Evolutionary conservation across 2,888 invertebrate genomes (phyloP), one percentile per base, ranked within the genome.

Genomic region (Chloroclysta siterata): DNA sequence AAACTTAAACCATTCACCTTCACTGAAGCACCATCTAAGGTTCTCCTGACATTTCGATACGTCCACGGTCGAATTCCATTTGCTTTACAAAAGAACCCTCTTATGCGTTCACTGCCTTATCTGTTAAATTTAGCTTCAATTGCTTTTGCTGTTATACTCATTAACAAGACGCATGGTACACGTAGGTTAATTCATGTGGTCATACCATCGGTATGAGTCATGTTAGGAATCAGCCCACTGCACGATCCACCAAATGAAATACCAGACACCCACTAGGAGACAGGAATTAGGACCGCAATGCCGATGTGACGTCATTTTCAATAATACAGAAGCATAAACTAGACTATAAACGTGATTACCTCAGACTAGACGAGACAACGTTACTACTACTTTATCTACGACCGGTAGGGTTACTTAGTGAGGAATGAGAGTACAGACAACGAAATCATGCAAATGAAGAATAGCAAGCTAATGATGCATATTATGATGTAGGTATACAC

Each of bases 261-360:
- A 42, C 22, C 22, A 22, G 58, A 59, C 53, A 39, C 53, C 52
- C 59, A 59, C 53, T 36, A 5, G 4, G n/a, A 42, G 33, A 15
- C 54, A 44, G 54, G 50, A 60, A 53, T 36, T n/a, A 61, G 54
- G 55, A 28, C 15, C 55, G 55, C 61, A 55, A 46, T 56, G 61
- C 46, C 44, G 51, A 61, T 44, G 11, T 61, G 51, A 61, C 55
- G 22, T 56, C 61, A 56, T 44, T 28, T 51, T 39, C 17, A 52
- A 56, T 56, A 33, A 46, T 36, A 29, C 42, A 50, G 50, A 54
- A 39, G 47, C 28, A 54, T 50, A 48, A 52, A 48, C 44, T 15
- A 44, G 13, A 17, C 28, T 50, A 54, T 48, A 53, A 39, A 39
- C 47, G 10, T 54, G 51, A 60, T 55, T 51, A 55, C 54, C 13